Base-by-base conservation (phyloP, 37 sponge, comb jelly and placozoan genomes). In the Oscarella lobularis region DNA sequence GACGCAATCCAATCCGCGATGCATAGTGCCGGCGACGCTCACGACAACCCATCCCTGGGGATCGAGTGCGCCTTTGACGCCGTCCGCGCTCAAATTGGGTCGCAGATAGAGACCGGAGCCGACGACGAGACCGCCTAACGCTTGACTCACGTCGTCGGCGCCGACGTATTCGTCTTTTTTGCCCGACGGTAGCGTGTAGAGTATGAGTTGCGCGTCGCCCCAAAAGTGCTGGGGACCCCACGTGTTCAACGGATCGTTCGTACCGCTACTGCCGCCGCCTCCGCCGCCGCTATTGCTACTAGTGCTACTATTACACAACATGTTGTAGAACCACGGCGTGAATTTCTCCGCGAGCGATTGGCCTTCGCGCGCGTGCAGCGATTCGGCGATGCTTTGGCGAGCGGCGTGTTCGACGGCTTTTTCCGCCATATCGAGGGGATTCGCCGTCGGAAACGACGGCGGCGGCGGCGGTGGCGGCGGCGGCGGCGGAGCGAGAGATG, bases 161-260 rank as follows among this genome's bases (percentile, higher is more conserved):
- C 71, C 71, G 29, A 35, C 6, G 4, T 29, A 5, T 4, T 14
- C 29, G 31, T 4, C 31, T 4, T 68, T 5, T 5, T 4, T 20
- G 29, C 71, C 71, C 29, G 6, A 5, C 35, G 71, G 71, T 4
- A 68, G 71, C 6, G 6, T 14, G 71, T 72, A 36, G 40, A 79
- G 69, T 6, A 40, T 37, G 3, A 79, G 80, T 2, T 68, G 39
- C 2, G 80, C 38, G 31, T 79, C 80, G 2, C 73, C 14, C 80
- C 80, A 79, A 38, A 79, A 79, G 41, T 79, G 80, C 5, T 79
- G 80, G 30, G 72, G 71, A 9, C 80, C 80, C 71, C 71, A 79
- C 31, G 48, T 39, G 3, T 54, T 72, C 9, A 27, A 9, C 4
- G 72, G 72, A 4, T 74, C 73, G 36, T 34, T 39, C 66, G 67